Conservation (phyloP, 2,888 invertebrate species). For the Incurvaria masculella region DNA sequence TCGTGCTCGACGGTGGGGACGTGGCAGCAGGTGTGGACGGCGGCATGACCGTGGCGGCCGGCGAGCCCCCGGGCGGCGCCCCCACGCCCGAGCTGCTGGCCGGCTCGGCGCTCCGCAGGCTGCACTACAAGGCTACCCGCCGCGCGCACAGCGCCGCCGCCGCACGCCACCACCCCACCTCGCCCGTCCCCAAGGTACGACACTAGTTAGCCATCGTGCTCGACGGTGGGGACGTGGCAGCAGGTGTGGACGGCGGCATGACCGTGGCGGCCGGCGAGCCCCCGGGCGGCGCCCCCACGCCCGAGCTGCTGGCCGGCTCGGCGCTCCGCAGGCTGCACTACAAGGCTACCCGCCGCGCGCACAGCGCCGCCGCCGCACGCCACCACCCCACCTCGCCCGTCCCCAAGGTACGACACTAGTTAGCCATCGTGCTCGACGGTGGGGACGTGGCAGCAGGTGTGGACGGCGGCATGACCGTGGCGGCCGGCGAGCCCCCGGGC, state of each 20-base stretch:
- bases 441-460: no score
- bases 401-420: slow-evolving; percentile 40
- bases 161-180: slow-evolving; percentile 24
- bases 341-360: slow-evolving; percentile 57
- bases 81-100: slow-evolving; percentile 41
- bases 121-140: slow-evolving; percentile 65
- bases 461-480: slow-evolving; percentile 48
- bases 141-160: slow-evolving; percentile 44
- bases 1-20: no score
- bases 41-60: slow-evolving; percentile 47
- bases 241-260: slow-evolving; percentile 50
- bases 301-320: slow-evolving; percentile 47
- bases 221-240: no score
- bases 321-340: slow-evolving; percentile 66
- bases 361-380: slow-evolving; percentile 38
- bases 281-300: slow-evolving; percentile 15
- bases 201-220: no score
- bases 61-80: slow-evolving; percentile 24
- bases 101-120: slow-evolving; percentile 58
- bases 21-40: slow-evolving; percentile 50
- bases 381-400: slow-evolving; percentile 23
- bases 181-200: slow-evolving; percentile 34
- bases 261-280: slow-evolving; percentile 46
- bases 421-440: no score
- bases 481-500: slow-evolving; percentile 32